Percentiles rank a stretch among this genome's conserved stretches.
These are phyloP conservation scores for Caenorhabditis japonica DNA, from an alignment of 2,888 invertebrate species.

Conservation along the genomic window DNA sequence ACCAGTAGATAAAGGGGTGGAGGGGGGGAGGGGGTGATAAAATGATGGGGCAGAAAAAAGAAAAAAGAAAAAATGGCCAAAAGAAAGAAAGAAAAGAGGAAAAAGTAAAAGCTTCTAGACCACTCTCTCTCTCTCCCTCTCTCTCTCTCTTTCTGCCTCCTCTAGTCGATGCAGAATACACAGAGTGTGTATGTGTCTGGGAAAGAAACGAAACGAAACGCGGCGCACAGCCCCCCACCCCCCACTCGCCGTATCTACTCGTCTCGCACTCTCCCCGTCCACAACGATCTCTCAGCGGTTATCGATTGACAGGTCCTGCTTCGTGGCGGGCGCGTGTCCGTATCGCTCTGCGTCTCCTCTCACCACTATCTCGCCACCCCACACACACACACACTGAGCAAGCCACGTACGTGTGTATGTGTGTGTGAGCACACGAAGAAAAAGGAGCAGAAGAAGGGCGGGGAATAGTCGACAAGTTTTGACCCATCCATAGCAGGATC, in stretches of 20 bases:
- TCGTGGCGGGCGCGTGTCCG: neutral
- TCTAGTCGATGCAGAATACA: too few relatives aligned
- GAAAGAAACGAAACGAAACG: too few relatives aligned
- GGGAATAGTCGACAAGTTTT: neutral
- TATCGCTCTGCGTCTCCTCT: neutral
- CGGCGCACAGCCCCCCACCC: neutral
- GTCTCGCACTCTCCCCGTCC: neutral
- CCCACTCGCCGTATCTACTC: neutral
- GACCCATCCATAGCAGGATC: neutral
- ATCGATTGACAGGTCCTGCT: constrained; percentile 1
- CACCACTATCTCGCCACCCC: neutral
- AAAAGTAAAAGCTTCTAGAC: neutral
- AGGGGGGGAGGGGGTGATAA: neutral
- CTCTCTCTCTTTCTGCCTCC: neutral
- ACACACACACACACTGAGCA: neutral
- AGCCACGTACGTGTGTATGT: neutral
- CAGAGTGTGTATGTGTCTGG: too few relatives aligned
- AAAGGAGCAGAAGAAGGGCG: neutral
- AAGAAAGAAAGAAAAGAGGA: neutral
- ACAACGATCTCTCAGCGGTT: too few relatives aligned
- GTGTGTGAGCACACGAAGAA: neutral
- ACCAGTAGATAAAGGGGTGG: too few relatives aligned
- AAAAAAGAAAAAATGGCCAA: neutral
- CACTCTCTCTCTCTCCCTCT: neutral
- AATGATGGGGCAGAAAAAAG: neutral